These are phyloP conservation scores for Helobdella robusta DNA, from an alignment of 2,888 invertebrate species.

Conservation along the genomic window DNA sequence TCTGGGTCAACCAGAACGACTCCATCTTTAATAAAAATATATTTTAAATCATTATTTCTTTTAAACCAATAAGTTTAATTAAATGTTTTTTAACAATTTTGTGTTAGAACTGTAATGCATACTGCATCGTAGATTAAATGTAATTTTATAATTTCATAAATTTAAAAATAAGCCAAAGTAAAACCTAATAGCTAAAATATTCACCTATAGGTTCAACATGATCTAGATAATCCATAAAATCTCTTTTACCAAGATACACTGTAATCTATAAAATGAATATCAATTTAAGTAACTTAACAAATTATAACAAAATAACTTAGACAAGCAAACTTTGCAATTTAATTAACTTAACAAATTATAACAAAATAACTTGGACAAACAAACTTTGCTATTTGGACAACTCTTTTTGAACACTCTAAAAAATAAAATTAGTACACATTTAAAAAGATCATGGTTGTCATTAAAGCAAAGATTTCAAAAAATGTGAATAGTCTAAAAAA, in stretches of 20 bases:
- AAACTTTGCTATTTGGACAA: slow-evolving; percentile 85
- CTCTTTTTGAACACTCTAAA: slow-evolving; percentile 88
- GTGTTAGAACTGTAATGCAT: too few relatives aligned
- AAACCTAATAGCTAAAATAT: too few relatives aligned
- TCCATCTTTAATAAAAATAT: slow-evolving; percentile 64
- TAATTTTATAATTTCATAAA: too few relatives aligned
- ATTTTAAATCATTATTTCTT: background rate
- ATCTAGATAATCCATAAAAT: slow-evolving; percentile 92
- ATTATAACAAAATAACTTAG: background rate
- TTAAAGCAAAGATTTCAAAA: background rate
- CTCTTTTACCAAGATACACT: slow-evolving; percentile 90
- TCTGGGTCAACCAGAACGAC: slow-evolving; percentile 96
- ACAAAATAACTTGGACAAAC: too few relatives aligned
- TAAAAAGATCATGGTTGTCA: background rate
- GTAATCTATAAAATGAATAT: slow-evolving; percentile 55
- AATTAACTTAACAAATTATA: too few relatives aligned
- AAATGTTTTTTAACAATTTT: too few relatives aligned
- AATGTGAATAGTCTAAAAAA: background rate
- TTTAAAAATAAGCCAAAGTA: too few relatives aligned
- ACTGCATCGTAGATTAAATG: too few relatives aligned
- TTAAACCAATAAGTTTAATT: background rate
- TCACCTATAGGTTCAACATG: slow-evolving; percentile 76
- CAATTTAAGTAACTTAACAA: background rate
- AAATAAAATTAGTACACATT: background rate
- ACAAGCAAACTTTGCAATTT: too few relatives aligned